Evolutionary conservation across 2,113 vertebrate genomes (phyloP).

Genomic region (Rafetus swinhoei): DNA sequence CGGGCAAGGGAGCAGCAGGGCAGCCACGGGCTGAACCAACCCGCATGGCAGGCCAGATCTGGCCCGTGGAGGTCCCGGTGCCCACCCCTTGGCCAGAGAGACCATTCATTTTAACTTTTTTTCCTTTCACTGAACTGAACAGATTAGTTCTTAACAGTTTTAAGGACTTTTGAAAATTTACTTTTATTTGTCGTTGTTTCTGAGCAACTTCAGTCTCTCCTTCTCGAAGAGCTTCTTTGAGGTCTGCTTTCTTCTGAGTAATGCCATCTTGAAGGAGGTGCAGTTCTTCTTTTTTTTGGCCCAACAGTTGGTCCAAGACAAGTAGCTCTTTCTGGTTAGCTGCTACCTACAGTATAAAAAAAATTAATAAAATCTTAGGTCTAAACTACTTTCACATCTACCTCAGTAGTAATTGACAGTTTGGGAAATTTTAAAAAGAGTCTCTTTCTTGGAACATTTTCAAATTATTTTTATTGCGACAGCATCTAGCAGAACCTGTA

Average conservation of each 20-base stretch:
- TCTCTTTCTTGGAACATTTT: neutral
- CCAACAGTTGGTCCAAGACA: conserved; percentile 75
- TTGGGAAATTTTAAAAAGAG: neutral
- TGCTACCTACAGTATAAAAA: conserved; percentile 65
- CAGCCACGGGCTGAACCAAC: no score
- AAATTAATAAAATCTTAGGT: neutral
- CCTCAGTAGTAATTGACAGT: no score
- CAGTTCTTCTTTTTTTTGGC: conserved; percentile 79
- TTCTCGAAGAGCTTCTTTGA: conserved; percentile 78
- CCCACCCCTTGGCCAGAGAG: no score
- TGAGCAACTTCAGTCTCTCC: conserved; percentile 81
- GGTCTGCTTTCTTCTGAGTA: conserved; percentile 76
- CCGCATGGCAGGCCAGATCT: no score
- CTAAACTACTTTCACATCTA: neutral
- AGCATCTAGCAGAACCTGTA: neutral
- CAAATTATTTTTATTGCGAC: neutral
- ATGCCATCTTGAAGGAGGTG: conserved; percentile 75
- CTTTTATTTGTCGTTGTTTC: conserved; percentile 77
- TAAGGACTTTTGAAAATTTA: conserved; percentile 27
- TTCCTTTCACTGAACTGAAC: neutral
- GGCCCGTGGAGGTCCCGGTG: no score
- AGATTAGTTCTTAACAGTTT: accelerated
- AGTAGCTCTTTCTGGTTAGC: conserved; percentile 78
- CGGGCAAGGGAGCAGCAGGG: no score
- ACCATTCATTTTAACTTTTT: neutral